phyloP scores from a whole-genome alignment of 2,888 invertebrate species.

The Monopis laevigella region DNA sequence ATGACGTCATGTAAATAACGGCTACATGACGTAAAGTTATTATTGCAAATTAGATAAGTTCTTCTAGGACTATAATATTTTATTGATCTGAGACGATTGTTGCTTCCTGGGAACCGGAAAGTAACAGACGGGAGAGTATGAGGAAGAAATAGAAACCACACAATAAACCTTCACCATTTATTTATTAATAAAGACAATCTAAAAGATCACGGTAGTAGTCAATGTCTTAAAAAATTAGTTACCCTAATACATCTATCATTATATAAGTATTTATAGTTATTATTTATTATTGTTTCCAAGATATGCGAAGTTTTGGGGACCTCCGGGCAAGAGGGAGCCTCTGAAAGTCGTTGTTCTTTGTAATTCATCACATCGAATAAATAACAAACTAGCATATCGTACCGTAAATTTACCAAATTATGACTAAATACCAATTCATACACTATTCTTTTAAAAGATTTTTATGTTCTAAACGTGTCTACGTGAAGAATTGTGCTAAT shows the following conservation, averaged over 20 bases:
- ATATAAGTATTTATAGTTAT: constrained; percentile 33
- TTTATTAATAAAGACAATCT: constrained; percentile 69
- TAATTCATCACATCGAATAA: constrained; percentile 59
- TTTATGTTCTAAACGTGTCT: too few species aligned
- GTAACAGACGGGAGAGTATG: background rate
- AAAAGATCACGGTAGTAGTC: constrained; percentile 67
- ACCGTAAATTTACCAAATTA: constrained; percentile 49
- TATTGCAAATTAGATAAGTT: too few species aligned
- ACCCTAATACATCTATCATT: constrained; percentile 67
- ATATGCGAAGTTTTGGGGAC: constrained; percentile 62
- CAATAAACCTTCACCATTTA: constrained; percentile 68
- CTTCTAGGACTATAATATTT: too few species aligned
- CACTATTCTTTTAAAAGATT: too few species aligned
- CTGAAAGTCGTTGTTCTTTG: constrained; percentile 58
- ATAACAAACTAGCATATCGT: too few species aligned
- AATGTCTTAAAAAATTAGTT: constrained; percentile 66
- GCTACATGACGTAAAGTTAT: too few species aligned
- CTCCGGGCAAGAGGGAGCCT: constrained; percentile 25
- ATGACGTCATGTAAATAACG: too few species aligned
- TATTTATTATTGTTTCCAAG: constrained; percentile 55
- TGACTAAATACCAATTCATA: too few species aligned
- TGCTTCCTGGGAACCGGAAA: too few species aligned
- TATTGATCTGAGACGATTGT: too few species aligned
- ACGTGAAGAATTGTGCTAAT: constrained; percentile 67
- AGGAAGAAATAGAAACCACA: constrained; percentile 37